A percentile compares a stretch with the other conserved stretches of the same genome.
Evolutionary conservation across 2,888 invertebrate genomes (phyloP).

Genomic region (Ophion ellenae): DNA sequence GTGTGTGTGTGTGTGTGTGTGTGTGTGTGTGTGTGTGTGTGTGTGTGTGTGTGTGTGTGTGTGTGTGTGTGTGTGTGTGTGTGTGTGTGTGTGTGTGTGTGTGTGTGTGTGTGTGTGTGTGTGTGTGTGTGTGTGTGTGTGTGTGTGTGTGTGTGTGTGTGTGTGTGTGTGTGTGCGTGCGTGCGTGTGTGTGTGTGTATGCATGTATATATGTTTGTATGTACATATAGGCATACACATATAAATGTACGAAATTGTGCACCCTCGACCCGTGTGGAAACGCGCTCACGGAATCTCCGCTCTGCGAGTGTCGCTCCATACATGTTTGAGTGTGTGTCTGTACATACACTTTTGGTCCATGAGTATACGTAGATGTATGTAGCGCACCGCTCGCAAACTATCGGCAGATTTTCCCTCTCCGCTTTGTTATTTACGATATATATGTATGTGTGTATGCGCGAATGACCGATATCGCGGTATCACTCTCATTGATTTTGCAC

Average conservation of each 20-base stretch:
- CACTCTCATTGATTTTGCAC: constrained; percentile 70
- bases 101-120: too few species aligned
- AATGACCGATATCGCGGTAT: constrained; percentile 66
- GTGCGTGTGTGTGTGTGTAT: too few species aligned
- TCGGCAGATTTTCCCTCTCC: constrained; percentile 52
- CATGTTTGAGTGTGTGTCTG: background rate
- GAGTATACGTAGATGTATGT: constrained; percentile 22
- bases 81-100: too few species aligned
- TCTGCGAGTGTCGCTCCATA: background rate
- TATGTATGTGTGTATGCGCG: constrained; percentile 54
- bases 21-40: too few species aligned
- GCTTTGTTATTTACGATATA: constrained; percentile 51
- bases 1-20: too few species aligned
- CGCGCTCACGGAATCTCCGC: constrained; percentile 15
- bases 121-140: too few species aligned
- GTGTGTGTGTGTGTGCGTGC: too few species aligned
- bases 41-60: too few species aligned
- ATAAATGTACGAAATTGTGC: background rate
- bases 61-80: too few species aligned
- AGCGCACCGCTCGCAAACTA: constrained; percentile 34
- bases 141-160: too few species aligned
- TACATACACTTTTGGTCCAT: constrained; percentile 15
- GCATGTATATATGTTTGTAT: too few species aligned
- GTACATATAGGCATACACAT: constrained; percentile 39
- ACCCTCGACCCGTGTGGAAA: constrained; percentile 10